Evolutionary conservation across 2,113 vertebrate genomes (phyloP).

Genomic region (Atlantisia rogersi): DNA sequence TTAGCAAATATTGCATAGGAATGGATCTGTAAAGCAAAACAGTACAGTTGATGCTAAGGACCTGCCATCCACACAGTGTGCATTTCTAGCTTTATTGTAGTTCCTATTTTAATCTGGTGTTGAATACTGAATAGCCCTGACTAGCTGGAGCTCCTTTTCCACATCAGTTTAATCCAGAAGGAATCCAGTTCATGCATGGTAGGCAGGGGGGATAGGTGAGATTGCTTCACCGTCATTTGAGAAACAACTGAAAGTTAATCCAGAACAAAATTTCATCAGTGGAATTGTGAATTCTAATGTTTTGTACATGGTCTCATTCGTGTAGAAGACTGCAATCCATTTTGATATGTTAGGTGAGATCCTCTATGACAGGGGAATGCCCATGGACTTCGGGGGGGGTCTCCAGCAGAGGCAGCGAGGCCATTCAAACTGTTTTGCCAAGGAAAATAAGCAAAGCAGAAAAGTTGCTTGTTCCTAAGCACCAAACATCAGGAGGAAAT

Average conservation of each 20-base stretch:
- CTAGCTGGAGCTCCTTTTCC: neutral
- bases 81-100: neutral
- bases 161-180: neutral
- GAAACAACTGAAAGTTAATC: neutral
- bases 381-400: too few relatives aligned
- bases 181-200: neutral
- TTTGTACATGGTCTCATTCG: neutral
- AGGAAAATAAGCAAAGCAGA: neutral
- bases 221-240: neutral
- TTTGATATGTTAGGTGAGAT: neutral
- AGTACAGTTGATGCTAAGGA: neutral
- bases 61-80: neutral
- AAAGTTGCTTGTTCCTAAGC: neutral
- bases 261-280: neutral
- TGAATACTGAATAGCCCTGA: neutral
- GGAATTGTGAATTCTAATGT: neutral
- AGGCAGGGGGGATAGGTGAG: neutral
- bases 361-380: neutral
- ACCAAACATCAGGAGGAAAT: neutral
- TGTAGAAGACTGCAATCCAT: neutral
- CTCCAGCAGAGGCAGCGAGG: neutral
- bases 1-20: neutral
- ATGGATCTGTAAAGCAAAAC: neutral
- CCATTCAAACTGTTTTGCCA: neutral
- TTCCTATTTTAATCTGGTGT: neutral